Conservation (phyloP, 2,113 vertebrate genomes). For the Arizona elegans region DNA sequence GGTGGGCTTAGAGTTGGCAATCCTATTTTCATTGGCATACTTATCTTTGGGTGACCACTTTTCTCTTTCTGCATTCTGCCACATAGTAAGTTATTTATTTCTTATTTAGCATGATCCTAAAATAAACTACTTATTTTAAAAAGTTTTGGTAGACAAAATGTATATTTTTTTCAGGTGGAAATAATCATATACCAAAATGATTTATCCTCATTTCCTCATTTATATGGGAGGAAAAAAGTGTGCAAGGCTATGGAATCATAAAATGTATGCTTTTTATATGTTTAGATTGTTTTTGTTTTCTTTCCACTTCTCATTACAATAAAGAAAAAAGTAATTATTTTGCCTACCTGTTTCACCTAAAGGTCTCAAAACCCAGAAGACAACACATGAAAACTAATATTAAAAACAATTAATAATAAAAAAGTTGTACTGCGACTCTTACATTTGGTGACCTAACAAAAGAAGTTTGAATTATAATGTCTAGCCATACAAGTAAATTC, state of each 20-base stretch:
- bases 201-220: neutral
- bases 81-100: neutral
- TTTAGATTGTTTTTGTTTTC: neutral
- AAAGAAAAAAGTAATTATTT: neutral
- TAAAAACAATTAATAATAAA: neutral
- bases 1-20: no score
- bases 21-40: neutral
- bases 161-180: neutral
- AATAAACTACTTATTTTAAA: neutral
- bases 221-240: accelerated
- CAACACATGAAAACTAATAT: neutral
- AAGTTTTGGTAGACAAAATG: neutral
- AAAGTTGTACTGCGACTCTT: neutral
- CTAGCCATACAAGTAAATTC: neutral
- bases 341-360: neutral
- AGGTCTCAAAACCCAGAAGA: neutral
- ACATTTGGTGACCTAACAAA: neutral
- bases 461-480: neutral
- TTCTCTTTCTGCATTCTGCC: neutral
- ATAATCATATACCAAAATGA: neutral
- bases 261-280: neutral
- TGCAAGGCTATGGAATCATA: neutral
- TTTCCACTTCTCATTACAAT: neutral
- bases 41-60: neutral
- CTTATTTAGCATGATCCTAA: neutral